Percentiles rank a stretch among this genome's conserved stretches.
Evolutionary conservation across 2,113 vertebrate genomes (phyloP).

Genomic region (Mohoua ochrocephala): DNA sequence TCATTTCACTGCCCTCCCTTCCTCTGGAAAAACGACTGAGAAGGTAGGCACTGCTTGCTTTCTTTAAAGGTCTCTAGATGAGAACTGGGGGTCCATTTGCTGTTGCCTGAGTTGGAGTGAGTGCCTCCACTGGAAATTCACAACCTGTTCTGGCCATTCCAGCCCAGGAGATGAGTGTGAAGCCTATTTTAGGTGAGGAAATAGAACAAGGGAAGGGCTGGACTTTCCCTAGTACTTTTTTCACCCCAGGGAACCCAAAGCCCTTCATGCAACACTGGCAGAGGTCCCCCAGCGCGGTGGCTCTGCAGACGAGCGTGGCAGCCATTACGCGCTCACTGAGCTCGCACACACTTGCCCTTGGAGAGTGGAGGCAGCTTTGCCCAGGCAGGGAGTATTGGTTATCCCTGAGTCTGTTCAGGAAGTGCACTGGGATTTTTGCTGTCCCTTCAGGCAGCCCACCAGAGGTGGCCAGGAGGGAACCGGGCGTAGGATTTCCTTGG

Average conservation of each 20-base stretch:
- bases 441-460: constrained; percentile 26
- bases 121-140: not conserved
- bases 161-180: not conserved
- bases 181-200: constrained; percentile 10
- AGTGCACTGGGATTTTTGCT: not conserved
- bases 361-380: not conserved
- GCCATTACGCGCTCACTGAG: constrained; percentile 35
- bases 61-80: not conserved
- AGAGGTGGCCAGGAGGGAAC: constrained; percentile 5
- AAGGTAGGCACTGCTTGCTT: not conserved
- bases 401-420: not conserved
- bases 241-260: constrained; percentile 29
- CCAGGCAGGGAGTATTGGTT: not conserved
- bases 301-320: not conserved
- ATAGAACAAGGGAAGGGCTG: not conserved
- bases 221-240: constrained; percentile 20
- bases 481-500: not conserved
- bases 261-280: constrained; percentile 46
- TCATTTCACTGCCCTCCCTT: not conserved
- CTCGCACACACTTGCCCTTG: not conserved
- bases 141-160: not conserved
- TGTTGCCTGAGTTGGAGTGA: not conserved
- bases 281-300: not conserved
- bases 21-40: not conserved
- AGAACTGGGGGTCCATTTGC: rapidly evolving